Percentiles rank a stretch among this genome's conserved stretches.
Evolutionary conservation across 1,140 invertebrate species (phyloP).

Genomic region (Meloidogyne hapla): DNA sequence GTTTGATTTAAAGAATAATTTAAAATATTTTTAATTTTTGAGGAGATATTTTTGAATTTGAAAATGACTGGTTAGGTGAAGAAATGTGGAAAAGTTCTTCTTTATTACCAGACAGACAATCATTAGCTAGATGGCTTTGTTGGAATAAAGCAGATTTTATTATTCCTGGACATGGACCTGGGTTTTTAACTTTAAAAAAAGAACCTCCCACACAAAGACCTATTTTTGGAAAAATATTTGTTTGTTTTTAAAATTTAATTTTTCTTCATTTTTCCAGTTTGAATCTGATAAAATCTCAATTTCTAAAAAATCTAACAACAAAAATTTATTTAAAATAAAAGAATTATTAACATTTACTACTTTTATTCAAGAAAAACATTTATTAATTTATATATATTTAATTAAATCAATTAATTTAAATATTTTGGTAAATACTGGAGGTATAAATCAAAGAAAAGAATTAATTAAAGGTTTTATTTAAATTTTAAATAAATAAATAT

Average conservation of each 20-base stretch:
- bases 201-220: neutral
- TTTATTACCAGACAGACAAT: constrained; percentile 21
- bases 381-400: constrained; percentile 3
- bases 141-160: constrained; percentile 30
- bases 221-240: constrained; percentile 2
- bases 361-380: neutral
- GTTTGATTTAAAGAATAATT: neutral
- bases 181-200: neutral
- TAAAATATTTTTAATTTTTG: neutral
- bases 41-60: constrained; percentile 34
- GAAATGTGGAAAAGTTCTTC: constrained; percentile 24
- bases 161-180: constrained; percentile 29
- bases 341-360: neutral
- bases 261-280: neutral
- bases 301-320: neutral
- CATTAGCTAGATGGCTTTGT: constrained; percentile 20
- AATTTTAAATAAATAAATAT: neutral
- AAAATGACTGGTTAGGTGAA: constrained; percentile 25
- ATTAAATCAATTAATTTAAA: constrained; percentile 11
- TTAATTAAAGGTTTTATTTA: neutral
- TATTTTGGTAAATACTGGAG: constrained; percentile 16
- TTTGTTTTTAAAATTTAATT: constrained; percentile 12
- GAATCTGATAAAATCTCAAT: neutral
- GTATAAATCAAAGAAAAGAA: neutral
- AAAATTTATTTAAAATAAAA: neutral